phyloP scores from a whole-genome alignment of 1,140 invertebrate species.

The Cyclina sinensis region DNA sequence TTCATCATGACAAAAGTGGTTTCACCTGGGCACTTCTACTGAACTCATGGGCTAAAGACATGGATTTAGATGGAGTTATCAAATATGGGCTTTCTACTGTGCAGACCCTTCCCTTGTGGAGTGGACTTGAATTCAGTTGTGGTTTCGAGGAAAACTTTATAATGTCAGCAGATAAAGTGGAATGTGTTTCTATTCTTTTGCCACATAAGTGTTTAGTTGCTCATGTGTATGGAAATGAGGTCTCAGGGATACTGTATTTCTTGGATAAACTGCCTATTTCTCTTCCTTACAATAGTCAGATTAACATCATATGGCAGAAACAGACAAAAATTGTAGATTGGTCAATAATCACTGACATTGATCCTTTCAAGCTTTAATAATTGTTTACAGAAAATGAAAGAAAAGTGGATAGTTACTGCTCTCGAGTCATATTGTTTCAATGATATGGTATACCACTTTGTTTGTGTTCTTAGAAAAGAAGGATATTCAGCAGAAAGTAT shows the following conservation, averaged over 20 bases:
- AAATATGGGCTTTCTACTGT: conserved; percentile 79
- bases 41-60: conserved; percentile 82
- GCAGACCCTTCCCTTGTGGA: conserved; percentile 50
- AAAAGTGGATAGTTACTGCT: not conserved
- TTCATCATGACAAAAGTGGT: conserved; percentile 77
- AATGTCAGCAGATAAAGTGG: conserved; percentile 59
- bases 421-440: not conserved
- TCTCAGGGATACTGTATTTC: conserved; percentile 39
- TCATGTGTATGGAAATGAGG: conserved; percentile 51
- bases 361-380: not conserved
- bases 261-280: conserved; percentile 51
- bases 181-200: conserved; percentile 72
- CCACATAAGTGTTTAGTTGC: not conserved
- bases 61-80: conserved; percentile 83
- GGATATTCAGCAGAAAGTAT: conserved; percentile 21
- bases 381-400: not conserved
- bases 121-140: conserved; percentile 6
- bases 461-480: conserved; percentile 29
- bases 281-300: not conserved
- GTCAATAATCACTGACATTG: conserved; percentile 37
- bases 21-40: conserved; percentile 81
- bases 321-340: not conserved
- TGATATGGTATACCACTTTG: conserved; percentile 16
- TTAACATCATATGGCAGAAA: conserved; percentile 68
- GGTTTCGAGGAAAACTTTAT: conserved; percentile 40